Evolutionary conservation across 2,113 vertebrate genomes (phyloP).

Genomic region (Takifugu bimaculatus): DNA sequence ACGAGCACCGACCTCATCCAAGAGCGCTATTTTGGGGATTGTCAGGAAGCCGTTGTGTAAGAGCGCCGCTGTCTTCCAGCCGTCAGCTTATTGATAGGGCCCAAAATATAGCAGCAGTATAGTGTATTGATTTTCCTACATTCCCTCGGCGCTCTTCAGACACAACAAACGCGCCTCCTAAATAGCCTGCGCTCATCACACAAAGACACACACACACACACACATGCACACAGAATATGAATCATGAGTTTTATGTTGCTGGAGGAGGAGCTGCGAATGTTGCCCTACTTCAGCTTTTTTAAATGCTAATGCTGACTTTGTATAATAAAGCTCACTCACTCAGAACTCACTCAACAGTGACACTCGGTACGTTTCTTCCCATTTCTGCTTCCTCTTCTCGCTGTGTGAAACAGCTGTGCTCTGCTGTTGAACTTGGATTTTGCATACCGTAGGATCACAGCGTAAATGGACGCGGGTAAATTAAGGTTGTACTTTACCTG

Average conservation of each 20-base stretch:
- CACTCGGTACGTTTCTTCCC: conserved; percentile 20
- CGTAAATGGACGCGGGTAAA: too few species aligned
- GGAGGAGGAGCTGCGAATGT: conserved; percentile 1
- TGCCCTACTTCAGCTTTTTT: neutral
- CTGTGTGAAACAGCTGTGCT: conserved; percentile 11
- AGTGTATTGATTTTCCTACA: conserved; percentile 52
- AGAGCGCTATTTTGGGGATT: conserved; percentile 18
- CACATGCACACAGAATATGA: conserved; percentile 10
- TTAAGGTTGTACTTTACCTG: too few species aligned
- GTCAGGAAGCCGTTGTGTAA: conserved; percentile 29
- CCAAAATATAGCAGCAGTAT: conserved; percentile 53
- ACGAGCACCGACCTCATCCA: neutral
- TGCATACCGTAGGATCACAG: too few species aligned
- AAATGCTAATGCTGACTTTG: neutral
- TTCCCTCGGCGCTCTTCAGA: conserved; percentile 41
- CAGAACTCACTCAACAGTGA: conserved; percentile 9
- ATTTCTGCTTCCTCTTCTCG: conserved; percentile 42
- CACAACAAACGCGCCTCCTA: conserved; percentile 43
- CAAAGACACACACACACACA: neutral
- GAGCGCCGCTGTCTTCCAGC: neutral
- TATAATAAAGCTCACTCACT: neutral
- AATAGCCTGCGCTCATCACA: conserved; percentile 30
- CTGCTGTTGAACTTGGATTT: too few species aligned
- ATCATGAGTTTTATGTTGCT: conserved; percentile 20
- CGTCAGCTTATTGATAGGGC: conserved; percentile 36